A percentile compares a stretch with the other conserved stretches of the same genome.
These are phyloP conservation scores for Melanotaenia trifasciata DNA, from an alignment of 2,797 vertebrate species.

Conservation along the genomic window DNA sequence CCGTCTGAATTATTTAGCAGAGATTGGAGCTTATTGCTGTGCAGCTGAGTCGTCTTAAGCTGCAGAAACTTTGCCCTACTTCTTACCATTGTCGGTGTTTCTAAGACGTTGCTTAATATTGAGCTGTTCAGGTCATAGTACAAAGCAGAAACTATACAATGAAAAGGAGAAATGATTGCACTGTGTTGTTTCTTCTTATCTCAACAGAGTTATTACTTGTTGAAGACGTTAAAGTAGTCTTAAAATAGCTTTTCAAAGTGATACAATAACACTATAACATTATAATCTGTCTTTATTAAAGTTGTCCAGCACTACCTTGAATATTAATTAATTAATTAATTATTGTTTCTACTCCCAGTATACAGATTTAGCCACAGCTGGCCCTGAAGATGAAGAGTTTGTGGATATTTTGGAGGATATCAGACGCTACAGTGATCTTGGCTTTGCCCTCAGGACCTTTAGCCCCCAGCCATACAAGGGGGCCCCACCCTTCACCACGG, in stretches of 20 bases:
- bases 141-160: conserved; percentile 4
- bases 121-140: conserved; percentile 25
- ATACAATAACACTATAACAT: too few species aligned
- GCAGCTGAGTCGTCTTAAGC: neutral
- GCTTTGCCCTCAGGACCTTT: conserved; percentile 90
- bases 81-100: neutral
- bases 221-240: too few species aligned
- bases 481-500: conserved; percentile 81
- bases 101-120: conserved; percentile 13
- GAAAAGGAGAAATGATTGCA: neutral
- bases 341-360: conserved; percentile 31
- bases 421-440: conserved; percentile 87
- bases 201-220: too few species aligned
- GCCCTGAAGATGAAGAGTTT: conserved; percentile 74
- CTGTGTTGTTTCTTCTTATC: too few species aligned
- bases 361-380: conserved; percentile 62
- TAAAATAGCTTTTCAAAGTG: too few species aligned
- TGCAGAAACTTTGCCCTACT: conserved; percentile 42
- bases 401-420: conserved; percentile 92
- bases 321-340: too few species aligned
- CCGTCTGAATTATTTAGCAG: neutral
- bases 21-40: neutral
- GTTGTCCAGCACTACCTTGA: neutral
- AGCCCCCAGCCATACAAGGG: conserved; percentile 86
- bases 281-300: conserved; percentile 5